phyloP scores from a whole-genome alignment of 1,140 invertebrate species.

The Nautilus pompilius region DNA sequence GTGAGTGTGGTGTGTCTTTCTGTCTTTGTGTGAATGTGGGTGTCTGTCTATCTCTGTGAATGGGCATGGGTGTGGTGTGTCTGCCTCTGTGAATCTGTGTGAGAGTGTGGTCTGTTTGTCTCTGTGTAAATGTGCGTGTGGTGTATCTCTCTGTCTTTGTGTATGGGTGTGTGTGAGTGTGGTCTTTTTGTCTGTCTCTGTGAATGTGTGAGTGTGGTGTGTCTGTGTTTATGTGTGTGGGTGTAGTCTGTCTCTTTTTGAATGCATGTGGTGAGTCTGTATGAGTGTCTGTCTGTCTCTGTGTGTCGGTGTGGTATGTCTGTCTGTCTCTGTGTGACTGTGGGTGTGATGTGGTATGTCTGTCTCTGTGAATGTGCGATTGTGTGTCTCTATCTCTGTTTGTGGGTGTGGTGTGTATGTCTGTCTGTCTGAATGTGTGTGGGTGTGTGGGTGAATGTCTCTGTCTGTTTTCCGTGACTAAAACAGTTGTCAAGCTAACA shows the following conservation, averaged over 20 bases:
- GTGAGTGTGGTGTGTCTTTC: too few species aligned
- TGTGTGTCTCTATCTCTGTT: not conserved
- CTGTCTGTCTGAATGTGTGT: not conserved
- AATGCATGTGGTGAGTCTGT: conserved; percentile 1
- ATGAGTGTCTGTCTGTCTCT: not conserved
- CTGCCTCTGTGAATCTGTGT: not conserved
- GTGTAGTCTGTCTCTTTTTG: too few species aligned
- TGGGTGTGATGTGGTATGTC: not conserved
- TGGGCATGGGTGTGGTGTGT: not conserved
- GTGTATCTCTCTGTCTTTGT: not conserved
- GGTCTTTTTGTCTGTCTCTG: not conserved
- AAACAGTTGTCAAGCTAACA: not conserved
- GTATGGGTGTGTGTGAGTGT: not conserved
- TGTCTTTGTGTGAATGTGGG: too few species aligned
- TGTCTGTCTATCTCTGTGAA: too few species aligned
- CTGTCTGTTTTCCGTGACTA: not conserved
- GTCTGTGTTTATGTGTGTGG: conserved; percentile 9
- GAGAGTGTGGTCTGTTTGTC: not conserved
- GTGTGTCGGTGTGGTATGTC: conserved; percentile 1
- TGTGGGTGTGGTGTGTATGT: not conserved
- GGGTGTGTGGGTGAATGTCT: not conserved
- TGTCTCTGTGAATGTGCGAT: not conserved
- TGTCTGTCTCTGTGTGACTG: not conserved
- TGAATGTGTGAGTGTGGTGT: conserved; percentile 6
- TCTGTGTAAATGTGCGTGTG: conserved; percentile 2